Evolutionary conservation across 2,888 invertebrate genomes (phyloP).

Genomic region (Erebia epiphron): DNA sequence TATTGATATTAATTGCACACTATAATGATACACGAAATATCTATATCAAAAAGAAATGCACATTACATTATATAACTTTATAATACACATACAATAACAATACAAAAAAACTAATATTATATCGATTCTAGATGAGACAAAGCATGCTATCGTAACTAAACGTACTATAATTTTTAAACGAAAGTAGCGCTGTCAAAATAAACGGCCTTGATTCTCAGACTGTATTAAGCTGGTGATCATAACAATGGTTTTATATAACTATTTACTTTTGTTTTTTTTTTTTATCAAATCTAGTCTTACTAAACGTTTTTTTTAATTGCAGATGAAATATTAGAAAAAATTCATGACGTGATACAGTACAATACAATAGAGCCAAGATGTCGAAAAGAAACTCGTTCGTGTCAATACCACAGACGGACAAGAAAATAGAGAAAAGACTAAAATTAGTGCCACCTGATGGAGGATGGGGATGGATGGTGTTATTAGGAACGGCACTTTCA

Average conservation of each 20-base stretch:
- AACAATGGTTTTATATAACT: too few relatives aligned
- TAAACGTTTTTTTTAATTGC: conserved; percentile 20
- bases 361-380: conserved; percentile 34
- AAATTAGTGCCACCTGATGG: conserved; percentile 85
- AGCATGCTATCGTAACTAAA: too few relatives aligned
- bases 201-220: background rate
- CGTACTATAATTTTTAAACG: background rate
- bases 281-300: background rate
- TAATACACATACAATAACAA: too few relatives aligned
- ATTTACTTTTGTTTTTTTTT: too few relatives aligned
- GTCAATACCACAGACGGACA: conserved; percentile 53
- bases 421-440: conserved; percentile 61
- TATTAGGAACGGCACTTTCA: conserved; percentile 85
- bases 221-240: too few relatives aligned
- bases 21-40: too few relatives aligned
- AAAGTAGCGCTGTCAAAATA: background rate
- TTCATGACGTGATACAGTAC: conserved; percentile 9
- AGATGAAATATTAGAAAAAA: conserved; percentile 14
- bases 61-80: too few relatives aligned
- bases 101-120: too few relatives aligned
- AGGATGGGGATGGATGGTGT: conserved; percentile 89
- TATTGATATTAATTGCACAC: too few relatives aligned
- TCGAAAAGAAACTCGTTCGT: conserved; percentile 57
- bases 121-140: background rate
- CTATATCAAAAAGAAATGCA: too few relatives aligned